These are phyloP conservation scores for Aleiodes testaceus DNA, from an alignment of 2,888 invertebrate genomes.

Conservation along the genomic window DNA sequence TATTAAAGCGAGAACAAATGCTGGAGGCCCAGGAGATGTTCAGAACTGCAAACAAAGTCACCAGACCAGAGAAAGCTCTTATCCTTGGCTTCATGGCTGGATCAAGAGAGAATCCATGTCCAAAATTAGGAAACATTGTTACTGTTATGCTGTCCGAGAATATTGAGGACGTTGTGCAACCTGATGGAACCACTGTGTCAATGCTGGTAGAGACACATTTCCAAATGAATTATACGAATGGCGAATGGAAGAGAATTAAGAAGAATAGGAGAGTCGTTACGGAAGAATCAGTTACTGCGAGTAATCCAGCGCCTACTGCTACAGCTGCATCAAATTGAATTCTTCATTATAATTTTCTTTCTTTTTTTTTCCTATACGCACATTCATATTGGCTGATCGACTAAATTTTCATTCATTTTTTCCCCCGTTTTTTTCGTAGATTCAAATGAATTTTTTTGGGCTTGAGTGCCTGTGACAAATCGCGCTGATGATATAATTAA, in stretches of 20 bases:
- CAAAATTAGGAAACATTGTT: conserved; percentile 96
- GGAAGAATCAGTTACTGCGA: conserved; percentile 63
- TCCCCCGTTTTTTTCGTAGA: background rate
- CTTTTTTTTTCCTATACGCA: conserved; percentile 6
- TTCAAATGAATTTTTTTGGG: conserved; percentile 6
- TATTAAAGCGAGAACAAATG: conserved; percentile 91
- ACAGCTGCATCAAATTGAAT: conserved; percentile 64
- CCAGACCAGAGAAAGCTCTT: conserved; percentile 96
- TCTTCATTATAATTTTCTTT: background rate
- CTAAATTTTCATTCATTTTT: too few species aligned
- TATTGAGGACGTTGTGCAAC: conserved; percentile 88
- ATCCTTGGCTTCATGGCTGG: conserved; percentile 99
- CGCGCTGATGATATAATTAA: conserved; percentile 12
- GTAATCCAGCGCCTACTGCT: conserved; percentile 53
- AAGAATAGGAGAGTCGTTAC: conserved; percentile 85
- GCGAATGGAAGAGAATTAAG: conserved; percentile 96
- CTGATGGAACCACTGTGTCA: conserved; percentile 85
- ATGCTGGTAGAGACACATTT: conserved; percentile 95
- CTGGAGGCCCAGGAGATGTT: conserved; percentile 98
- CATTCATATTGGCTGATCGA: background rate
- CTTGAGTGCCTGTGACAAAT: conserved; percentile 40
- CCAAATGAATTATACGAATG: conserved; percentile 98
- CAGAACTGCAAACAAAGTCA: conserved; percentile 94
- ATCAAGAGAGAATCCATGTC: conserved; percentile 97
- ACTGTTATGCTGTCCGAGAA: conserved; percentile 96